Base-by-base conservation (phyloP, 2,888 invertebrate genomes). In the Dryobotodes eremita region DNA sequence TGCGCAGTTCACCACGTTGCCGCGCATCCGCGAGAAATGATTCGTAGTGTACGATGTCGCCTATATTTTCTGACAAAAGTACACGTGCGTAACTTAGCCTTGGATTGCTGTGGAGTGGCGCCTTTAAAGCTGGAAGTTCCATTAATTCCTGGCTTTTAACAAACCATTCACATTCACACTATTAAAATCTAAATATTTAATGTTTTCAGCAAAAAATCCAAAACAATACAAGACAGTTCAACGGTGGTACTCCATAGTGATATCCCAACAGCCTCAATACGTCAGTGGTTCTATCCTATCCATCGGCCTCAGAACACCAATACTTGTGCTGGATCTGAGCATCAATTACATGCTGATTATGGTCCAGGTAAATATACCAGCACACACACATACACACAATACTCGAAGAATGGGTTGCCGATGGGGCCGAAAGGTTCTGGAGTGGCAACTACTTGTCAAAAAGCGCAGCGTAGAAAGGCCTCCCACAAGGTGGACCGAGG, bases 291-390 rank as follows among this genome's bases (percentile, higher is more conserved):
- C 93, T 4, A 82, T 94, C 1, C 53, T 94, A 8, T 79, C 90
- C 0, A 82, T 96, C 0, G 90, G 92, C 4, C 83, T 94, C n/a
- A 89, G 88, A 10, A 86, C 94, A 0, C 95, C 95, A 0, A 69
- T 95, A 2, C 79, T 90, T 0, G 70, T 95, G 0, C 46, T 96
- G 5, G 95, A 96, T 68, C 78, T 93, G 1, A 93, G 94, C 64
- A 91, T 95, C 59, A 95, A 94, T 77, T 95, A 96, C 42, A 89
- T 96, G 59, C 92, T 96, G 0, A 94, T 96, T 6, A 91, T 95
- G 26, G 90, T 95, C 2, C 96, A 96, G 93, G 96, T 95, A 88
- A 83, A 66, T 69, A 17, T 26, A 46, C 0, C 2, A 57, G 57
- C 3, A 48, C 20, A 31, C 15, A 26, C 15, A 66, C 48, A 68